phyloP scores from a whole-genome alignment of 2,797 vertebrate genomes.

The Scolopax bukidnonensis region DNA sequence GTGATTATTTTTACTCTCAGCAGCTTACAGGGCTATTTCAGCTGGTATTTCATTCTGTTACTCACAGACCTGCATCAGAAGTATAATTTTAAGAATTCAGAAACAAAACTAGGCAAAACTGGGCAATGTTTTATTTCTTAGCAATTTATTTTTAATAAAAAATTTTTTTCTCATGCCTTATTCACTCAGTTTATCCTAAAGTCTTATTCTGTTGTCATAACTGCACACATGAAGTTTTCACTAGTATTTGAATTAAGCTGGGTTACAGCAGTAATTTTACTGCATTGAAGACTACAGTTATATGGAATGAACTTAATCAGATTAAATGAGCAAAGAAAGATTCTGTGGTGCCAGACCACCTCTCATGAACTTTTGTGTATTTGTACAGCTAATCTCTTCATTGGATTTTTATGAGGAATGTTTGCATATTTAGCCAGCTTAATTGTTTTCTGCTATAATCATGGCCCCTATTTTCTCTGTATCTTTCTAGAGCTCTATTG shows the following conservation, averaged over 20 bases:
- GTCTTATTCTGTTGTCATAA: background rate
- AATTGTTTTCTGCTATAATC: background rate
- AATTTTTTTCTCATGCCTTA: background rate
- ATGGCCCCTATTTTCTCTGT: background rate
- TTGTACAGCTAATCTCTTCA: conserved; percentile 40
- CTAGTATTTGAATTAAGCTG: background rate
- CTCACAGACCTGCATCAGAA: background rate
- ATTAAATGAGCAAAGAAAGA: conserved; percentile 27
- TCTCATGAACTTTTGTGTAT: conserved; percentile 16
- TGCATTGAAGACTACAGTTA: background rate
- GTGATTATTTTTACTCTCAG: background rate
- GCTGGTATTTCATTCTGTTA: background rate
- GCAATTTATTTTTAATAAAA: background rate
- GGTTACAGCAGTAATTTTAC: background rate
- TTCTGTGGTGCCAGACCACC: background rate
- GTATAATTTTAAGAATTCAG: background rate
- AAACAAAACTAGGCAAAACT: background rate
- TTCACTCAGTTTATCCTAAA: background rate
- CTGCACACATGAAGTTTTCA: background rate
- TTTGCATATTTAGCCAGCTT: conserved; percentile 13
- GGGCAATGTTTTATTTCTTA: background rate
- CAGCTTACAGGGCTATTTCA: background rate
- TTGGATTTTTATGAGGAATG: conserved; percentile 45
- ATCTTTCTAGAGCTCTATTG: background rate
- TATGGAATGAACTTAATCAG: background rate